phyloP scores from a whole-genome alignment of 2,113 vertebrate species.

The Lipophrys pholis region DNA sequence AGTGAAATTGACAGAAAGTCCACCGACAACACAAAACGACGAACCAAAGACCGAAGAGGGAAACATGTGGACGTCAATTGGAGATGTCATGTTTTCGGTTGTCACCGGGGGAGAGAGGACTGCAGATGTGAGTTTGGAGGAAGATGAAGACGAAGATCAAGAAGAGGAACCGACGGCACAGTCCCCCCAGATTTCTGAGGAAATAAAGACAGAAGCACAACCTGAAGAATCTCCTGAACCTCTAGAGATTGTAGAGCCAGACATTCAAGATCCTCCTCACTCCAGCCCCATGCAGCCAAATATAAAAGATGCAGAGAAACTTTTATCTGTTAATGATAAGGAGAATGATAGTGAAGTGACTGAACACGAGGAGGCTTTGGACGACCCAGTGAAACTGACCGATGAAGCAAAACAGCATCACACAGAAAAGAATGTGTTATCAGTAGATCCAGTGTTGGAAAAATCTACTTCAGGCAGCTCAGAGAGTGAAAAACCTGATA shows the following conservation, averaged over 20 bases:
- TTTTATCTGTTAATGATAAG: slow-evolving; percentile 23
- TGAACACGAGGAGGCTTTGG: slow-evolving; percentile 3
- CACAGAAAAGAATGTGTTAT: slow-evolving; percentile 8
- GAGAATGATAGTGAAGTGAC: slow-evolving; percentile 14
- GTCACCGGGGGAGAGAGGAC: slow-evolving; percentile 75
- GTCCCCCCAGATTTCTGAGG: slow-evolving; percentile 22
- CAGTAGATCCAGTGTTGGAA: neutral
- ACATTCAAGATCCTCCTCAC: slow-evolving; percentile 20
- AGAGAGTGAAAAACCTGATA: slow-evolving; percentile 10
- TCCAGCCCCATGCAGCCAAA: slow-evolving; percentile 8
- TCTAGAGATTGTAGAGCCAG: slow-evolving; percentile 30
- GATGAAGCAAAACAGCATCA: slow-evolving; percentile 25
- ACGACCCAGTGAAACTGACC: slow-evolving; percentile 30
- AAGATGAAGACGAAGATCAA: slow-evolving; percentile 58
- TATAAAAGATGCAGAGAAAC: slow-evolving; percentile 6
- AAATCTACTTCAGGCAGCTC: neutral
- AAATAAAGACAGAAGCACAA: slow-evolving; percentile 16
- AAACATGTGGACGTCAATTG: slow-evolving; percentile 67
- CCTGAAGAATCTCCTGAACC: slow-evolving; percentile 19
- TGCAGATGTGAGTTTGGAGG: slow-evolving; percentile 43
- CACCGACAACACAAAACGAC: slow-evolving; percentile 36
- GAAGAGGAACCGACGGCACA: slow-evolving; percentile 40
- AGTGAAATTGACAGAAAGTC: slow-evolving; percentile 37
- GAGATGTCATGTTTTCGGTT: slow-evolving; percentile 78
- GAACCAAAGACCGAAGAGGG: slow-evolving; percentile 41